Evolutionary conservation across 2,888 invertebrate species (phyloP).

Genomic region (Muschampia plurimacula): DNA sequence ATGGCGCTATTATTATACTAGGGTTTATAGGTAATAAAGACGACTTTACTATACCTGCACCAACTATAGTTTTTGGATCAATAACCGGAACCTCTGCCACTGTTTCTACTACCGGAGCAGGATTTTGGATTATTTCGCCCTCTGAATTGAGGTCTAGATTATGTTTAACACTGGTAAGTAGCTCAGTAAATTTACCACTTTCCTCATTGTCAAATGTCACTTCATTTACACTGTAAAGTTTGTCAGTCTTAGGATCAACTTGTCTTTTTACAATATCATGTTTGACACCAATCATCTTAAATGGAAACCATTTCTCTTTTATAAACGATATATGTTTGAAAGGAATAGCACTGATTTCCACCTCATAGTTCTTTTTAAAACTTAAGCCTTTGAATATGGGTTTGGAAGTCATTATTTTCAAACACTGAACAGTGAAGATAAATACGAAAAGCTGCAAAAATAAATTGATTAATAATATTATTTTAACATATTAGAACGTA

Average conservation of each 20-base stretch:
- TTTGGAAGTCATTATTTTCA: constrained; percentile 43
- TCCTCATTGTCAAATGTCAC: constrained; percentile 25
- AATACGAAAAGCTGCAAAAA: constrained; percentile 48
- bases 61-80: constrained; percentile 21
- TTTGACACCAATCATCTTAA: constrained; percentile 51
- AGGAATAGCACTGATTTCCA: constrained; percentile 57
- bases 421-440: constrained; percentile 47
- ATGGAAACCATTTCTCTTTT: constrained; percentile 62
- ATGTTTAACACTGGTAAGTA: constrained; percentile 23
- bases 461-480: constrained; percentile 8
- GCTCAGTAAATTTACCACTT: constrained; percentile 13
- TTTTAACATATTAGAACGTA: not conserved
- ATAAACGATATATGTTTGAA: constrained; percentile 58
- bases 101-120: constrained; percentile 20
- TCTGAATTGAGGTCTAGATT: constrained; percentile 20
- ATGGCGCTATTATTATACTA: constrained; percentile 32
- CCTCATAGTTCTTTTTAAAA: constrained; percentile 59
- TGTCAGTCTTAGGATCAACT: constrained; percentile 26
- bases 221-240: constrained; percentile 33
- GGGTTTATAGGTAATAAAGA: constrained; percentile 33
- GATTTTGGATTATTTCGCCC: constrained; percentile 17
- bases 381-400: constrained; percentile 56
- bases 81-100: constrained; percentile 22
- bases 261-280: constrained; percentile 54
- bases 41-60: constrained; percentile 19